These are phyloP conservation scores for Phasia obesa DNA, from an alignment of 2,888 invertebrate species.

Conservation along the genomic window DNA sequence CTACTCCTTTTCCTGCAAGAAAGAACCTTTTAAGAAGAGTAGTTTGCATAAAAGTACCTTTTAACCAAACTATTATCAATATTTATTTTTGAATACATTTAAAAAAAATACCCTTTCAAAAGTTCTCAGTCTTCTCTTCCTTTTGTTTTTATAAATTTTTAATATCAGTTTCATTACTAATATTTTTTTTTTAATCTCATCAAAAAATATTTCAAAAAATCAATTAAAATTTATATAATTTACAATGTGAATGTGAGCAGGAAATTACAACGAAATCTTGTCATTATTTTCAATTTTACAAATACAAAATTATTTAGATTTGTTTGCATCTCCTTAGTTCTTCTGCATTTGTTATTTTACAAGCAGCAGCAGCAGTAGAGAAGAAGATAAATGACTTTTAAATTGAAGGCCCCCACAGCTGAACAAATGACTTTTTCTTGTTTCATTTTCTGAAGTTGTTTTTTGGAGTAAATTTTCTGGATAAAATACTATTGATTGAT, in stretches of 20 bases:
- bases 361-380: conserved; percentile 8
- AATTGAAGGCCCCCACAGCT: conserved; percentile 63
- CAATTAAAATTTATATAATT: too few relatives aligned
- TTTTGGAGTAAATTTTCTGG: conserved; percentile 44
- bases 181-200: too few relatives aligned
- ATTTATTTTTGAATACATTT: not conserved
- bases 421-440: conserved; percentile 46
- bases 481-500: conserved; percentile 54
- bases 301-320: conserved; percentile 4
- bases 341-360: conserved; percentile 30
- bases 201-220: too few relatives aligned
- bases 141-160: too few relatives aligned
- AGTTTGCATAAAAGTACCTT: too few relatives aligned
- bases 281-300: conserved; percentile 12
- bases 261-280: not conserved
- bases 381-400: conserved; percentile 61
- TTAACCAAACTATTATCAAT: too few relatives aligned
- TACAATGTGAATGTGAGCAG: not conserved
- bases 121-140: too few relatives aligned
- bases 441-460: conserved; percentile 45
- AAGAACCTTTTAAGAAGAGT: too few relatives aligned
- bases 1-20: too few relatives aligned
- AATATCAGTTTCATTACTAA: too few relatives aligned
- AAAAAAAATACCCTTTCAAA: not conserved
- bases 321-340: not conserved